Percentiles rank a stretch among this genome's conserved stretches.
These are phyloP conservation scores for Dendrolimus kikuchii DNA, from an alignment of 1,140 invertebrate genomes.

Conservation along the genomic window DNA sequence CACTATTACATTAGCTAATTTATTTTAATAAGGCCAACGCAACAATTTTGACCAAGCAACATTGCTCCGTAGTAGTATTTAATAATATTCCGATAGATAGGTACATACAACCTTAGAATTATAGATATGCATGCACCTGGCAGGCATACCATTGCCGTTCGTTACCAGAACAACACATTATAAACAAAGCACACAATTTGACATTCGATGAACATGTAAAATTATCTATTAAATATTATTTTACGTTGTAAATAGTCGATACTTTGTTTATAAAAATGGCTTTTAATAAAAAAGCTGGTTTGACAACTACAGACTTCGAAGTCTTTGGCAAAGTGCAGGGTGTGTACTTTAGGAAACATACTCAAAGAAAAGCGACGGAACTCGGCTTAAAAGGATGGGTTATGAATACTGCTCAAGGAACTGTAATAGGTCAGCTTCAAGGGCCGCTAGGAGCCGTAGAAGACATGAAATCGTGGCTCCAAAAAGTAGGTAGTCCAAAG, in stretches of 20 bases:
- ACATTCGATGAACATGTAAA: conserved; percentile 15
- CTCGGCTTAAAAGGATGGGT: conserved; percentile 78
- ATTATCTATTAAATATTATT: neutral
- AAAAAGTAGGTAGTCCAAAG: conserved; percentile 74
- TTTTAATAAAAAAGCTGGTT: conserved; percentile 24
- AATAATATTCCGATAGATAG: no score
- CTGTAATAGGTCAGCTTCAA: conserved; percentile 77
- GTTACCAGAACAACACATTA: conserved; percentile 29
- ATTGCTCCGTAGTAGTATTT: no score
- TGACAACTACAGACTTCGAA: conserved; percentile 66
- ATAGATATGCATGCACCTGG: neutral
- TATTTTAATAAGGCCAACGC: no score
- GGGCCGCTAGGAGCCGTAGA: conserved; percentile 70
- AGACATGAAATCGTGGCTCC: conserved; percentile 77
- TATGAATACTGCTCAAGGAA: conserved; percentile 76
- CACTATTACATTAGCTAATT: no score
- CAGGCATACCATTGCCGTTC: conserved; percentile 4
- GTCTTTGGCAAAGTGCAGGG: conserved; percentile 75
- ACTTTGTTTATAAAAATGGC: conserved; percentile 18
- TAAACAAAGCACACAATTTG: conserved; percentile 17
- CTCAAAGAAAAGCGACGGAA: conserved; percentile 71
- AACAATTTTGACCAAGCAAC: no score
- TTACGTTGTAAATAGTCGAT: no score
- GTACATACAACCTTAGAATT: conserved; percentile 9
- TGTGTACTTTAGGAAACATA: conserved; percentile 75